Evolutionary conservation across 2,797 vertebrate species (phyloP), one percentile per base, ranked within the genome.

Genomic region (Microtus agrestis): DNA sequence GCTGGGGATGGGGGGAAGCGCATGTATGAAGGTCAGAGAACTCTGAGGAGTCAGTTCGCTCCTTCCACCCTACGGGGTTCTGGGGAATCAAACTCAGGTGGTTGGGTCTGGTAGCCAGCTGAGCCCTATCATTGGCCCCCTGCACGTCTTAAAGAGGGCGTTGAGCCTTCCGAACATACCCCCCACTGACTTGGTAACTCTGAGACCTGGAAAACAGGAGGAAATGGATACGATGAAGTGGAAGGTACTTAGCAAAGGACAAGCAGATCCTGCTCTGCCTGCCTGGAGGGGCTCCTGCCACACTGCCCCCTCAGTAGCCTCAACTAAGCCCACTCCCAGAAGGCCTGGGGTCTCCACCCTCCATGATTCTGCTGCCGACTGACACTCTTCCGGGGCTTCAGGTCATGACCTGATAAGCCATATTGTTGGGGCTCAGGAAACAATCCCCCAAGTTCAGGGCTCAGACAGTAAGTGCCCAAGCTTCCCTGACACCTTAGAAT

Each of bases 81-180:
- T 71, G 67, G 48, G 67, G 5, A 23, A 29, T 21, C 25, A 48
- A 87, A 65, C 48, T 56, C 25, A 40, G 85, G 25, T 73, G 19
- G 1, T 73, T 1, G 3, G 51, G n/a, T 56, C 40, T 21, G 85
- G n/a, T 8, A 56, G 54, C 5, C 48, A 40, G 67, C n/a, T 56
- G 67, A 59, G n/a, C 25, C 67, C 7, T 31, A 54, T 56, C 25
- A 19, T 4, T 0, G 4, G 9, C 48, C n/a, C 48, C 67, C n/a
- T 46, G 74, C 86, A 48, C 14, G 37, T 46, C 93, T 85, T 81
- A 56, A 80, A 80, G 69, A 89, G 73, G 91, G 79, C 77, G 29
- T 77, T 80, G 87, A 90, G 87, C 63, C 87, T 46, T 54, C 21
- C 80, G 90, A 89, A 87, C 15, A 48, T 65, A 93, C 4, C 54